phyloP scores from a whole-genome alignment of 2,888 invertebrate species.

The Drosophila kanekoi region DNA sequence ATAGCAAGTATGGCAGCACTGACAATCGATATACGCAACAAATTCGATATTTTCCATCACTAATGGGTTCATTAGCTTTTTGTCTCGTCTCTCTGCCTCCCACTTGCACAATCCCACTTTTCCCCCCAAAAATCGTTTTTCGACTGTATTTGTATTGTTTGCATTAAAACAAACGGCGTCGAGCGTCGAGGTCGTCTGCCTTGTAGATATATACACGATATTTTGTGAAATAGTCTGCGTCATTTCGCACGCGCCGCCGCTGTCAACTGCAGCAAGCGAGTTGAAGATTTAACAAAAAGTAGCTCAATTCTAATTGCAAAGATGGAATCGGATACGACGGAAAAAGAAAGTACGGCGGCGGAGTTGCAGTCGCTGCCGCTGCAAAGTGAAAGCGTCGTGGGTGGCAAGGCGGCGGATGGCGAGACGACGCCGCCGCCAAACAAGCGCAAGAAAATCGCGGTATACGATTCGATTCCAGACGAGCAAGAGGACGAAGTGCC shows the following conservation, averaged over 20 bases:
- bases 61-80: slow-evolving; percentile 67
- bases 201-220: slow-evolving; percentile 27
- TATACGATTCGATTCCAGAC: background rate
- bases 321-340: slow-evolving; percentile 76
- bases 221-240: slow-evolving; percentile 54
- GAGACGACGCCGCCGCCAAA: slow-evolving; percentile 52
- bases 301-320: slow-evolving; percentile 35
- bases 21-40: slow-evolving; percentile 13
- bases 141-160: slow-evolving; percentile 58
- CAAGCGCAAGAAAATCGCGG: slow-evolving; percentile 52
- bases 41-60: slow-evolving; percentile 40
- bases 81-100: slow-evolving; percentile 49
- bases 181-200: slow-evolving; percentile 62
- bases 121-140: slow-evolving; percentile 53
- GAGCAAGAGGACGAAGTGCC: slow-evolving; percentile 1
- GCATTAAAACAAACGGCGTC: slow-evolving; percentile 66
- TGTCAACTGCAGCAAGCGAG: slow-evolving; percentile 13
- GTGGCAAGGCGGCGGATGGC: slow-evolving; percentile 10
- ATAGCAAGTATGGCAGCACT: background rate
- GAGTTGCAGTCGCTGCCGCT: slow-evolving; percentile 36
- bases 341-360: slow-evolving; percentile 63
- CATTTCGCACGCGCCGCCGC: slow-evolving; percentile 42
- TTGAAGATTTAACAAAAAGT: slow-evolving; percentile 3
- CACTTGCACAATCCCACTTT: slow-evolving; percentile 39
- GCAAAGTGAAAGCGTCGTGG: slow-evolving; percentile 70